Evolutionary conservation across 2,797 vertebrate species (phyloP).

Genomic region (Pogoniulus pusillus): DNA sequence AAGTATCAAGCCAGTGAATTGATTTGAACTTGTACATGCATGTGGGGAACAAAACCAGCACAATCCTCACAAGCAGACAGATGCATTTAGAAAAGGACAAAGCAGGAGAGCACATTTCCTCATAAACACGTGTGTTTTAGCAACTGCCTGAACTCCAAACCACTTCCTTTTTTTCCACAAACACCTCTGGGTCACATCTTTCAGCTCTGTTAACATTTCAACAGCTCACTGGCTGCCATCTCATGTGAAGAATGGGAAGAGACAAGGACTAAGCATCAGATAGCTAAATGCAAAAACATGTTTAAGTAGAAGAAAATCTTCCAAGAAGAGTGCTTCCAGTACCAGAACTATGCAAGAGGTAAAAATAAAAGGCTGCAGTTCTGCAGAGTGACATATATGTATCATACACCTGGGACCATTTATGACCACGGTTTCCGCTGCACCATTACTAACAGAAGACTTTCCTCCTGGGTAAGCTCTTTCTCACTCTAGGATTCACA

Average conservation of each 20-base stretch:
- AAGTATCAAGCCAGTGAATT: not conserved
- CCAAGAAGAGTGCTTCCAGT: not conserved
- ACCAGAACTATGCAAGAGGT: not conserved
- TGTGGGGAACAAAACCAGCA: not conserved
- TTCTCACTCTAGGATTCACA: constrained; percentile 31
- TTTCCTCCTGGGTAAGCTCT: not conserved
- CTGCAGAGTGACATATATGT: not conserved
- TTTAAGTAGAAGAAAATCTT: not conserved
- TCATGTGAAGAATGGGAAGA: not conserved
- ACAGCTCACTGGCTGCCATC: not conserved
- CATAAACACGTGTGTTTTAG: not conserved
- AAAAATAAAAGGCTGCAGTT: not conserved
- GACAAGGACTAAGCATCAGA: not conserved
- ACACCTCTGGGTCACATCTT: constrained; percentile 11
- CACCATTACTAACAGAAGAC: not conserved
- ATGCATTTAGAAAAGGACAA: not conserved
- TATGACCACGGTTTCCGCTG: not conserved
- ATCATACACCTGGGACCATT: not conserved
- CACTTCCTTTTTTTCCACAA: not conserved
- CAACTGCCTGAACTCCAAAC: not conserved
- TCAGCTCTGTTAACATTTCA: constrained; percentile 5
- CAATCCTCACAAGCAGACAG: not conserved
- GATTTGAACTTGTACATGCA: fast-evolving
- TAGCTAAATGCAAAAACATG: not conserved
- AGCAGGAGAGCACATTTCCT: not conserved